Evolutionary conservation across 2,113 vertebrate species (phyloP), one percentile per base, ranked within the genome.

Genomic region (Nymphicus hollandicus): DNA sequence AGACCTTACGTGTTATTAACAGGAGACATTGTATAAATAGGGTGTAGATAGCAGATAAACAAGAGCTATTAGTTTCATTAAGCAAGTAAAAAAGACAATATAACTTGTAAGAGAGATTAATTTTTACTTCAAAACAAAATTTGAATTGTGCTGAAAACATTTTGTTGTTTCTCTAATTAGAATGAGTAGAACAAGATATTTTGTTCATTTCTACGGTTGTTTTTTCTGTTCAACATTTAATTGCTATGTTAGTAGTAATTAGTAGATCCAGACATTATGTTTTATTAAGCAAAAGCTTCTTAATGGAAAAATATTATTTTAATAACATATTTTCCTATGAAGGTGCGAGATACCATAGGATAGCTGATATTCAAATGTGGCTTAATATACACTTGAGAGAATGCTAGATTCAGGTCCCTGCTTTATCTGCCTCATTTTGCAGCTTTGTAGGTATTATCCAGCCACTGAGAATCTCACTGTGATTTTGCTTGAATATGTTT

Each of bases 151-250:
- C 60, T 79, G 66, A 6, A 74, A 91, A 41, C 5, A 9, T 7
- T 6, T 74, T 47, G 23, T 31, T 23, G 0, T 61, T 96, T 65
- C 37, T 58, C 8, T 39, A 55, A 68, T 60, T 68, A 50, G 7
- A 60, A 87, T n/a, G 15, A 74, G 11, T n/a, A 64, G 50, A 76
- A 28, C 7, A 44, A 82, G 11, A 12, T 43, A 60, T 25, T 83
- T 49, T 0, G 0, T 56, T 77, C 2, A 6, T 31, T 81, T 63
- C 18, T 58, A 9, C 7, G 29, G 4, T 11, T 17, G 0, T 6
- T 74, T 60, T 31, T 69, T 25, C 20, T 52, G 4, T 13, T 84
- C 6, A 17, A 49, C 25, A 41, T 79, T 68, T 64, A 53, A 55
- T n/a, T 74, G 2, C 17, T 68, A 35, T 56, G 4, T n/a, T 82